Conservation (phyloP, 2,113 vertebrate species). For the Lagopus muta region DNA sequence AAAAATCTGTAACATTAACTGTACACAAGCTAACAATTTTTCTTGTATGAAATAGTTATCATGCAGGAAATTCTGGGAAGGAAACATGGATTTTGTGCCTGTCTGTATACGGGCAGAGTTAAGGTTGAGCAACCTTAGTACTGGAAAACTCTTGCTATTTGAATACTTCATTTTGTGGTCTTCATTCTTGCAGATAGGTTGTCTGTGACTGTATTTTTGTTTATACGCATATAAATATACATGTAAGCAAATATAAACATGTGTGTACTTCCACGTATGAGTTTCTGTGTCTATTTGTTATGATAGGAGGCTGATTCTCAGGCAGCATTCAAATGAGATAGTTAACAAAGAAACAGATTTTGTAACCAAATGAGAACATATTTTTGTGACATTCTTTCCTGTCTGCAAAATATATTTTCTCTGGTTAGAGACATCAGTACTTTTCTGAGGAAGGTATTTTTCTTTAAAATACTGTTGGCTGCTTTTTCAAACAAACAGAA, state of each 20-base stretch:
- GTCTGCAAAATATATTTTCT: constrained; percentile 55
- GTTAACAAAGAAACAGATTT: constrained; percentile 66
- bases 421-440: constrained; percentile 53
- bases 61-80: not conserved
- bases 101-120: not conserved
- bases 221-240: not conserved
- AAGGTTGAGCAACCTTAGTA: not conserved
- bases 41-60: not conserved
- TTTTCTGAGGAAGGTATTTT: constrained; percentile 30
- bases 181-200: not conserved
- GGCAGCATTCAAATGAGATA: constrained; percentile 61
- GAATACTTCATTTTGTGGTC: not conserved
- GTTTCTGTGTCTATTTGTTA: constrained; percentile 60
- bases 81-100: not conserved
- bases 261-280: constrained; percentile 36
- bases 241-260: constrained; percentile 62
- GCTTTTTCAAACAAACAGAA: not conserved
- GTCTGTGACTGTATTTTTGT: not conserved
- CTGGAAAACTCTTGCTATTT: not conserved
- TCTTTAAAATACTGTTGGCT: constrained; percentile 1
- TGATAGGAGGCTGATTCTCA: constrained; percentile 55
- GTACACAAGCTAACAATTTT: not conserved
- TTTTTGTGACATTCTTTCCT: constrained; percentile 63
- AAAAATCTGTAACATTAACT: not conserved
- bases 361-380: constrained; percentile 66